A percentile compares a stretch with the other conserved stretches of the same genome.
Evolutionary conservation across 2,888 invertebrate genomes (phyloP).

Genomic region (Aphrophora alni): DNA sequence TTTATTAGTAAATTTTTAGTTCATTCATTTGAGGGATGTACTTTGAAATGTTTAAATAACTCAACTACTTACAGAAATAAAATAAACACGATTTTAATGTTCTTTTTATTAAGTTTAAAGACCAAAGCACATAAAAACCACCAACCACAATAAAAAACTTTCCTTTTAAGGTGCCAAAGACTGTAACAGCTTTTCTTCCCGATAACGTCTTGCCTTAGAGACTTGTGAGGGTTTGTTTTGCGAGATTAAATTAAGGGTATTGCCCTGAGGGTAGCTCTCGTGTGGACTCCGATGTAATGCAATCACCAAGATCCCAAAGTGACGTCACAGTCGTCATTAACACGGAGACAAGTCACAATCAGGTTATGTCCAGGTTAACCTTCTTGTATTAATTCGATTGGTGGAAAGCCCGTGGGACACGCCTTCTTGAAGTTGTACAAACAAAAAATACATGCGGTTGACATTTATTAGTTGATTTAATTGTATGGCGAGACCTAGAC

Average conservation of each 20-base stretch:
- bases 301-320: not conserved
- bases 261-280: not conserved
- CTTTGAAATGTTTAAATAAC: too few species aligned
- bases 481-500: not conserved
- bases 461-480: not conserved
- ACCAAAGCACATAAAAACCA: too few species aligned
- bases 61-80: too few species aligned
- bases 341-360: not conserved
- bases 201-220: too few species aligned
- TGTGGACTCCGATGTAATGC: not conserved
- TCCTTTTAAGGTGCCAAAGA: not conserved
- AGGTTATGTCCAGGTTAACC: not conserved
- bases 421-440: not conserved
- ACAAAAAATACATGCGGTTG: not conserved
- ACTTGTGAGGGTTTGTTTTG: not conserved
- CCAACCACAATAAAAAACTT: too few species aligned
- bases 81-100: too few species aligned
- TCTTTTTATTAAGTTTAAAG: too few species aligned
- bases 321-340: slow-evolving; percentile 5
- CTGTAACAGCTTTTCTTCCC: not conserved
- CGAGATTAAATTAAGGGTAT: not conserved
- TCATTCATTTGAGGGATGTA: too few species aligned
- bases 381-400: not conserved
- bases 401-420: not conserved
- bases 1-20: too few species aligned